Conservation (phyloP, 2,888 invertebrate species). For the Dermolepida albohirtum region DNA sequence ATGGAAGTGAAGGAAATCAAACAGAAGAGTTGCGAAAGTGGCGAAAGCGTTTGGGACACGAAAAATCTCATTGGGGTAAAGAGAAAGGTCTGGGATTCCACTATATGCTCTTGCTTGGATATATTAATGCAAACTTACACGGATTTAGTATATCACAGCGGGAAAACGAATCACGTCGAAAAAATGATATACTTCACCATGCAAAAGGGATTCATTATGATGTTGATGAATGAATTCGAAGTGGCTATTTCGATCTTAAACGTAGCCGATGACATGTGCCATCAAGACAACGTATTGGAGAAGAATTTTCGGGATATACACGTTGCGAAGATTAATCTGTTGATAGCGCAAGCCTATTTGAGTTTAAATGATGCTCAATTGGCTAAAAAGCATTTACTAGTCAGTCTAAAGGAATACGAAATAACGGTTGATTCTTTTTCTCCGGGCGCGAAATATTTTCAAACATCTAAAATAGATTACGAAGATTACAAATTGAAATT, state of each 20-base stretch:
- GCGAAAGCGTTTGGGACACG: slow-evolving; percentile 31
- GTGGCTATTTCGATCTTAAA: slow-evolving; percentile 57
- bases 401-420: slow-evolving; percentile 54
- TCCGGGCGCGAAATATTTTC: slow-evolving; percentile 17
- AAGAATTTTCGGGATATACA: slow-evolving; percentile 48
- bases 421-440: slow-evolving; percentile 51
- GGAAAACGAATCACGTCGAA: slow-evolving; percentile 48
- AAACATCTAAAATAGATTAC: slow-evolving; percentile 17
- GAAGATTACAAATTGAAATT: slow-evolving; percentile 25
- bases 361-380: slow-evolving; percentile 48
- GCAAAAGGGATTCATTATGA: slow-evolving; percentile 59
- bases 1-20: slow-evolving; percentile 47
- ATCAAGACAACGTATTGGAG: slow-evolving; percentile 47
- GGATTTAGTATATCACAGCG: slow-evolving; percentile 52
- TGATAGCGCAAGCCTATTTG: slow-evolving; percentile 51
- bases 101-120: slow-evolving; percentile 55
- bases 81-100: slow-evolving; percentile 52
- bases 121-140: slow-evolving; percentile 50
- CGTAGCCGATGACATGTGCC: slow-evolving; percentile 51
- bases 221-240: slow-evolving; percentile 55
- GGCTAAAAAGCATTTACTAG: slow-evolving; percentile 52
- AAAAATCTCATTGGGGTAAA: slow-evolving; percentile 33
- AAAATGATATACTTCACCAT: slow-evolving; percentile 57
- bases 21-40: slow-evolving; percentile 45
- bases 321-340: slow-evolving; percentile 51